Percentiles rank a stretch among this genome's conserved stretches.
phyloP scores from a whole-genome alignment of 92 coral and sea anemone species.

The Paragorgia papillata region DNA sequence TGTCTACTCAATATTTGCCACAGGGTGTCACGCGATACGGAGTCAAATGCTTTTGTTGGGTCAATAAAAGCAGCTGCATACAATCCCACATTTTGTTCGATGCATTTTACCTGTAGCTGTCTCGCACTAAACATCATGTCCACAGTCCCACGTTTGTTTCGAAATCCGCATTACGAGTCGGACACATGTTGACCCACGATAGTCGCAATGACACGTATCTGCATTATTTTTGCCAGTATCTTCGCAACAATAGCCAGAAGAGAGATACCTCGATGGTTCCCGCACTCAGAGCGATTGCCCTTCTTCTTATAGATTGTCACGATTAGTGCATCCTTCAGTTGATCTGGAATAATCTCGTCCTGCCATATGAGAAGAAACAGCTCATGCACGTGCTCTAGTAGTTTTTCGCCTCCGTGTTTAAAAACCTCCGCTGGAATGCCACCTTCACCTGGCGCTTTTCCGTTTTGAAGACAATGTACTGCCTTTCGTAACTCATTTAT shows the following conservation, averaged over 20 bases:
- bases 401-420: constrained; percentile 29
- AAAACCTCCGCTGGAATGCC: constrained; percentile 32
- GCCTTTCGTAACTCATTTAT: constrained; percentile 9
- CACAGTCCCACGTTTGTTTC: constrained; percentile 18
- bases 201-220: not conserved
- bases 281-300: constrained; percentile 11
- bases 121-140: constrained; percentile 37
- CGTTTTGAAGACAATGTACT: not conserved
- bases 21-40: not conserved
- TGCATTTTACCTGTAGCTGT: constrained; percentile 41
- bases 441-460: constrained; percentile 24
- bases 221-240: constrained; percentile 19
- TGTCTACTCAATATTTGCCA: not conserved
- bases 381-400: not conserved
- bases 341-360: constrained; percentile 5
- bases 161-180: constrained; percentile 30
- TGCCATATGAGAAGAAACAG: not conserved
- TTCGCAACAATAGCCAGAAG: constrained; percentile 10
- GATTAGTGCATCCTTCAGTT: constrained; percentile 6
- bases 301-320: not conserved
- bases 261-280: constrained; percentile 32
- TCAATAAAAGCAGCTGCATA: constrained; percentile 13
- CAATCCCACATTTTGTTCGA: constrained; percentile 5
- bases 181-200: constrained; percentile 22
- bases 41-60: constrained; percentile 38